Evolutionary conservation across 2,797 vertebrate genomes (phyloP), one percentile per base, ranked within the genome.

Genomic region (Sibirionetta formosa): DNA sequence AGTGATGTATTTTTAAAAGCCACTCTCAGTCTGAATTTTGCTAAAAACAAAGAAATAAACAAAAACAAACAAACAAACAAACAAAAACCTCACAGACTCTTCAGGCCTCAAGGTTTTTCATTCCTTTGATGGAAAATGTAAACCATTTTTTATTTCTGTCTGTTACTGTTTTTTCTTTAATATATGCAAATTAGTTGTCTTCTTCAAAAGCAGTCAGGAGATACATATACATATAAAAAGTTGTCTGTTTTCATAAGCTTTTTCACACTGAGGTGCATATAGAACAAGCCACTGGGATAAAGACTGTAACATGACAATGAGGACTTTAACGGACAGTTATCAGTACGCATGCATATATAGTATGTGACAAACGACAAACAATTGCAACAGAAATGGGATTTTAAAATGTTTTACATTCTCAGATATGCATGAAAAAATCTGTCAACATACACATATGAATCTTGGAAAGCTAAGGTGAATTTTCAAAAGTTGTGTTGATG

Each of bases 1-100:
- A 96, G 35, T 66, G 73, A 88, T 61, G 46, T 86, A 88, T 82
- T n/a, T 72, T 18, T 79, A 93, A 89, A 82, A 56, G 9, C 3
- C 14, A 5, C 10, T 63, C 22, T 82, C 36, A 65, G n/a, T 35
- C 57, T 69, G 40, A 75, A 81, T 73, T 87, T 80, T 71, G 13
- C 31, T 70, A 29, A 53, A 64, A 69, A 27, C 17, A 36, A 29
- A 44, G 9, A 77, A 29, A 29, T 16, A 33, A 78, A 75, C 20
- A 2, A 51, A 44, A 44, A 14, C 27, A 33, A 60, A 9, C 61
- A 33, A 60, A 9, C 61, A 29, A 23, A 16, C 5, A 44, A 78
- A 75, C 23, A 2, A 51, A 44, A 46, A 23, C 31, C 20, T 38
- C 4, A 42, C 15, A 58, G 24, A 66, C 11, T 81, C 10, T 61